These are phyloP conservation scores for Cirrhinus mrigala DNA, from an alignment of 2,797 vertebrate species.

Conservation along the genomic window DNA sequence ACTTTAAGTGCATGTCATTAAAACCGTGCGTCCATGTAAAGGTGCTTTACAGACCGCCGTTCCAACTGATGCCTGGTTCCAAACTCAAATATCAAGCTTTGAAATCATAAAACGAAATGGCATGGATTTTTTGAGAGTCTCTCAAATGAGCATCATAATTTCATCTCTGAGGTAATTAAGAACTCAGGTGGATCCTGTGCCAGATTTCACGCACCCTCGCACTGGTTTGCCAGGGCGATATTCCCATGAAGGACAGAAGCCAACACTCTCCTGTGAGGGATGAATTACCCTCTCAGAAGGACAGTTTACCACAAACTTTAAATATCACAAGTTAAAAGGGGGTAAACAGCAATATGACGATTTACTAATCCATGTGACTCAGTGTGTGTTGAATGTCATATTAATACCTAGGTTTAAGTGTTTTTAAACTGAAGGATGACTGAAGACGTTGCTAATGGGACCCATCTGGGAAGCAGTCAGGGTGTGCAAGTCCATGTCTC, in stretches of 20 bases:
- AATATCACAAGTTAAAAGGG: background rate
- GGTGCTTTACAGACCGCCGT: background rate
- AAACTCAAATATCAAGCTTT: slow-evolving; percentile 57
- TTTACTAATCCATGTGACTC: slow-evolving; percentile 20
- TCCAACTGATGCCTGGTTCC: slow-evolving; percentile 40
- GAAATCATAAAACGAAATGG: slow-evolving; percentile 65
- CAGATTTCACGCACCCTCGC: slow-evolving; percentile 63
- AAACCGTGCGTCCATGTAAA: background rate
- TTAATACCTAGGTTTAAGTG: background rate
- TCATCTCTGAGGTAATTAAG: slow-evolving; percentile 72
- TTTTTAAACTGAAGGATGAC: slow-evolving; percentile 12
- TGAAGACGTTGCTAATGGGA: slow-evolving; percentile 1
- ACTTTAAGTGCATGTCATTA: background rate
- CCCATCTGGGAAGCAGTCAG: background rate
- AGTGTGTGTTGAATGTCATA: slow-evolving; percentile 1
- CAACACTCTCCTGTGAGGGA: slow-evolving; percentile 61
- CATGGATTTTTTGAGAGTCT: slow-evolving; percentile 50
- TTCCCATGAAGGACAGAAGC: slow-evolving; percentile 69
- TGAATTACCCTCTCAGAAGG: slow-evolving; percentile 19
- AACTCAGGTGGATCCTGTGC: slow-evolving; percentile 64
- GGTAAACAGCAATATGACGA: background rate
- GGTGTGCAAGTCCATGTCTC: background rate
- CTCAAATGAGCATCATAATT: slow-evolving; percentile 71
- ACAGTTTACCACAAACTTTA: slow-evolving; percentile 11
- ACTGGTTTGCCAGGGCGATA: slow-evolving; percentile 60